Evolutionary conservation across 1,140 invertebrate genomes (phyloP).

Genomic region (Bombus difficillimus): DNA sequence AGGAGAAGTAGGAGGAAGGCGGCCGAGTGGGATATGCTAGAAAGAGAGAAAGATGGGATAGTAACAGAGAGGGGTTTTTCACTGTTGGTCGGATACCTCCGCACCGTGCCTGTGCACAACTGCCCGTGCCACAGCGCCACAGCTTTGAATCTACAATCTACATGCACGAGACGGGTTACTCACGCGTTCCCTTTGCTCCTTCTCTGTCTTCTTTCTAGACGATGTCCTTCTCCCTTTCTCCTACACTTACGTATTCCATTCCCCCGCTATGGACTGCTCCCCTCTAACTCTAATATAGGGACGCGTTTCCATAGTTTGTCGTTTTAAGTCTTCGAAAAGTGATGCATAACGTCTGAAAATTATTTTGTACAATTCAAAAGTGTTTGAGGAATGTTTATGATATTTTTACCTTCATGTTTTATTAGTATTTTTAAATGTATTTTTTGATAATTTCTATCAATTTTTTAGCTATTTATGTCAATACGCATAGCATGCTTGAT

Average conservation of each 20-base stretch:
- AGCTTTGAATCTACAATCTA: constrained; percentile 37
- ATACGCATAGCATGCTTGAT: no score
- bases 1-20: constrained; percentile 52
- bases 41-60: constrained; percentile 34
- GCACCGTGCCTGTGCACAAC: constrained; percentile 47
- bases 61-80: constrained; percentile 51
- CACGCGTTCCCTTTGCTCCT: constrained; percentile 10
- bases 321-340: constrained; percentile 1
- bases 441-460: not conserved
- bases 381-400: not conserved
- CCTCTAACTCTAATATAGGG: constrained; percentile 14
- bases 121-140: constrained; percentile 27
- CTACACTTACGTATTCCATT: constrained; percentile 2
- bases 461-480: no score
- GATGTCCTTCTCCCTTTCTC: not conserved
- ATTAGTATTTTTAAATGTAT: constrained; percentile 34
- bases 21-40: constrained; percentile 49
- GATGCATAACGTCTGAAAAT: not conserved
- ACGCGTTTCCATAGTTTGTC: constrained; percentile 15
- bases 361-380: no score
- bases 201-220: not conserved
- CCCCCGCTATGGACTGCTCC: not conserved
- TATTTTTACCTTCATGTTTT: not conserved
- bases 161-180: constrained; percentile 50
- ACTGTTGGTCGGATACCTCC: constrained; percentile 55